Percentiles rank a stretch among this genome's conserved stretches.
Evolutionary conservation across 2,888 invertebrate species (phyloP).

Genomic region (Leptopilina syphax): DNA sequence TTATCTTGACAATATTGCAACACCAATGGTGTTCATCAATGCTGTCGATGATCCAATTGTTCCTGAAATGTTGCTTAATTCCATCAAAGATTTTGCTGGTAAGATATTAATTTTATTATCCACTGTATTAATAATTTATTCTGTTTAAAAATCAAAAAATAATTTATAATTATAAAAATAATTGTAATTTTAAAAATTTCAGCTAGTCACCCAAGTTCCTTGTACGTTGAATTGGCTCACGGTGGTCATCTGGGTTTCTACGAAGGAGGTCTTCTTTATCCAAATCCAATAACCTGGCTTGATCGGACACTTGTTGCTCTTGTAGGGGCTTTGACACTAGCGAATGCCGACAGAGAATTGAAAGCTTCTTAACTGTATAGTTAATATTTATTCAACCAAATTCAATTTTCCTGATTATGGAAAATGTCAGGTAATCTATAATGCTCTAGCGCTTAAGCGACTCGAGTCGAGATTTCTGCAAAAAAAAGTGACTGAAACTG

Average conservation of each 20-base stretch:
- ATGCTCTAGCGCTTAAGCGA: conserved; percentile 1
- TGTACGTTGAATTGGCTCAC: conserved; percentile 90
- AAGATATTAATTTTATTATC: conserved; percentile 74
- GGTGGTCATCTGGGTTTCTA: conserved; percentile 97
- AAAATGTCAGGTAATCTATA: conserved; percentile 11
- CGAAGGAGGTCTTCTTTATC: conserved; percentile 92
- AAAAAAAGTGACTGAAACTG: conserved; percentile 18
- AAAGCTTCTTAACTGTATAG: conserved; percentile 67
- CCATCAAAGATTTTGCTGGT: conserved; percentile 88
- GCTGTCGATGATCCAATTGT: conserved; percentile 95
- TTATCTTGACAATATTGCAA: conserved; percentile 87
- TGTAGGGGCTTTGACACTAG: conserved; percentile 85
- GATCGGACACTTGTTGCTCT: conserved; percentile 92
- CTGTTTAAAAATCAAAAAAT: background rate
- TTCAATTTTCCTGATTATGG: conserved; percentile 6
- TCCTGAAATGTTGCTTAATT: conserved; percentile 86
- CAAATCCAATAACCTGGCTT: conserved; percentile 94
- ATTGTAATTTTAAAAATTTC: conserved; percentile 62
- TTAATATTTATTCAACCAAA: conserved; percentile 1
- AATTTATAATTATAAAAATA: background rate
- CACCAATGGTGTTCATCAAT: conserved; percentile 95
- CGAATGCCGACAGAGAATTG: conserved; percentile 75
- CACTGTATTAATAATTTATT: background rate
- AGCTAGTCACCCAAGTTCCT: conserved; percentile 83
- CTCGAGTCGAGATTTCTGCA: conserved; percentile 24